Conservation (phyloP, 2,797 vertebrate species). For the Ceyx erithaca region DNA sequence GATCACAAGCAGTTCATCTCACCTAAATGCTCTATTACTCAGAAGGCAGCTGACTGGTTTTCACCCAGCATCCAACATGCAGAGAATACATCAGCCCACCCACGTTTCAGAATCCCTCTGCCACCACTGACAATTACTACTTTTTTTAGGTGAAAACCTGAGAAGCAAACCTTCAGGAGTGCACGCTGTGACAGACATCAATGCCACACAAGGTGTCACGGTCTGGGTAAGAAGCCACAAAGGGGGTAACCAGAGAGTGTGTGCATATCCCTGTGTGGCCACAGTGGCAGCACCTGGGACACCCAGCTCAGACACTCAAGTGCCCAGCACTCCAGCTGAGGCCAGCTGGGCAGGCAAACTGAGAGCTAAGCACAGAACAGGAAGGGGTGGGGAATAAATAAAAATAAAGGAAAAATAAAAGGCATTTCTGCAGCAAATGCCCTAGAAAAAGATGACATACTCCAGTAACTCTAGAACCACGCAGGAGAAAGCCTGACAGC, state of each 20-base stretch:
- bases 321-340: background rate
- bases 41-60: background rate
- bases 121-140: background rate
- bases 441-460: background rate
- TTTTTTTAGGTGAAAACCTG: background rate
- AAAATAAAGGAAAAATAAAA: no score
- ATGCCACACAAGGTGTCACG: background rate
- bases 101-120: background rate
- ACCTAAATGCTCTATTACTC: background rate
- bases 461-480: background rate
- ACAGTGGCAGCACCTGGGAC: rapidly evolving
- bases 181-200: background rate
- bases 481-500: background rate
- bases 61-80: rapidly evolving
- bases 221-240: background rate
- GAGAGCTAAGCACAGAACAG: background rate
- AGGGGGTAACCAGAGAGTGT: background rate
- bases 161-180: background rate
- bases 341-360: background rate
- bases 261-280: background rate
- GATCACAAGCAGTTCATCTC: background rate
- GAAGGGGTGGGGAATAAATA: no score
- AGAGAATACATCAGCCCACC: background rate
- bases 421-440: background rate
- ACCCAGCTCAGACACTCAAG: rapidly evolving